Evolutionary conservation across 1,140 invertebrate genomes (phyloP).

Genomic region (Oryctes rhinoceros): DNA sequence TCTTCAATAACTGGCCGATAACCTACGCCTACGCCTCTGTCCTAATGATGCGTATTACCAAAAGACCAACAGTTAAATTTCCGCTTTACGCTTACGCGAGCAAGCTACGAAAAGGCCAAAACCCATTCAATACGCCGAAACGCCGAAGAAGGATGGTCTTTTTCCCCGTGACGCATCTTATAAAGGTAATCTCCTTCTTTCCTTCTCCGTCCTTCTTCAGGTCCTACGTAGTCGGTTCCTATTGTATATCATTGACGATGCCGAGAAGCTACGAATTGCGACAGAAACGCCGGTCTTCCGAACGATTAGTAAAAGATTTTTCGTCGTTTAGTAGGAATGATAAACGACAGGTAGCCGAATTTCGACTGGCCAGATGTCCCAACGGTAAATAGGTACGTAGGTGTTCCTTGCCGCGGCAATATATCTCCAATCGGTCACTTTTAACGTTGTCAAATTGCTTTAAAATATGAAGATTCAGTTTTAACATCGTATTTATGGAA

Average conservation of each 20-base stretch:
- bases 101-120: constrained; percentile 48
- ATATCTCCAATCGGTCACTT: constrained; percentile 52
- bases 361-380: no score
- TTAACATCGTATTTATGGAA: no score
- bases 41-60: neutral
- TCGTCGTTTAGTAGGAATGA: constrained; percentile 55
- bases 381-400: constrained; percentile 38
- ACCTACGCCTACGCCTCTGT: neutral
- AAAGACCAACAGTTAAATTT: constrained; percentile 4
- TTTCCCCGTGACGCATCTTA: neutral
- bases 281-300: constrained; percentile 49
- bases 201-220: neutral
- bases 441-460: constrained; percentile 60
- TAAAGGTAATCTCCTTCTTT: neutral
- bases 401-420: constrained; percentile 43
- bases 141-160: no score
- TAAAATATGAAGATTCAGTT: constrained; percentile 49
- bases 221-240: constrained; percentile 25
- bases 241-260: no score
- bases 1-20: no score
- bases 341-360: constrained; percentile 49
- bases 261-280: neutral
- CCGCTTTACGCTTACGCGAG: constrained; percentile 50
- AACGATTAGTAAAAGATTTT: constrained; percentile 58
- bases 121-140: constrained; percentile 45